Percentiles rank a stretch among this genome's conserved stretches.
phyloP scores from a whole-genome alignment of 2,888 invertebrate species.

The Orgyia antiqua region DNA sequence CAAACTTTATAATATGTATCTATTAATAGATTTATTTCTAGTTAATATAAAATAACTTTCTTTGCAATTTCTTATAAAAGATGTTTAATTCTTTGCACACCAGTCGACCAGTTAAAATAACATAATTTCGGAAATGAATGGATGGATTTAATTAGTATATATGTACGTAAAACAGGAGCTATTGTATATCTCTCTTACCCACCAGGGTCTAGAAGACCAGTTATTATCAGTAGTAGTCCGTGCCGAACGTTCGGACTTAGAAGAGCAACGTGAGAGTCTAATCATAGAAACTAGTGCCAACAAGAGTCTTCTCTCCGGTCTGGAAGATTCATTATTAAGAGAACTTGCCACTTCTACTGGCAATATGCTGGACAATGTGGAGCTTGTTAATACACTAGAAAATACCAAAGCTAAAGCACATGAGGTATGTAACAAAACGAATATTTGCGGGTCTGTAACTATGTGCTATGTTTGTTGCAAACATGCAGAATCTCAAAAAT shows the following conservation, averaged over 20 bases:
- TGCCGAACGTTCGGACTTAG: constrained; percentile 91
- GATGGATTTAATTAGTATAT: neutral
- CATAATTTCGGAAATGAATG: too few relatives aligned
- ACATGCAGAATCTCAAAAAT: too few relatives aligned
- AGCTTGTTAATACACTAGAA: constrained; percentile 90
- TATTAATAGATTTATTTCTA: too few relatives aligned
- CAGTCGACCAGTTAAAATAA: too few relatives aligned
- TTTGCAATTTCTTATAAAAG: too few relatives aligned
- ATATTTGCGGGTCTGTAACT: too few relatives aligned
- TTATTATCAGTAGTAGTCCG: constrained; percentile 92
- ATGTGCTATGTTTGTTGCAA: too few relatives aligned
- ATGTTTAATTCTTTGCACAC: too few relatives aligned
- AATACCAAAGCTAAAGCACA: constrained; percentile 92
- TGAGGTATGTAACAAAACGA: constrained; percentile 79
- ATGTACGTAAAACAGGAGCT: neutral
- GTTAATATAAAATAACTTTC: too few relatives aligned
- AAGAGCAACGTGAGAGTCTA: constrained; percentile 89
- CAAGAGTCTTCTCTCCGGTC: constrained; percentile 87
- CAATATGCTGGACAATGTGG: constrained; percentile 95
- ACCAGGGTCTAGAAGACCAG: constrained; percentile 92
- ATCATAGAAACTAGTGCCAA: constrained; percentile 92
- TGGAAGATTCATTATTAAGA: constrained; percentile 90
- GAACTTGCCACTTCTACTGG: constrained; percentile 92
- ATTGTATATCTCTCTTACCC: neutral
- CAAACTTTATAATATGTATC: too few relatives aligned